Evolutionary conservation across 2,797 vertebrate genomes (phyloP).

Genomic region (Poeciliopsis presidionis): DNA sequence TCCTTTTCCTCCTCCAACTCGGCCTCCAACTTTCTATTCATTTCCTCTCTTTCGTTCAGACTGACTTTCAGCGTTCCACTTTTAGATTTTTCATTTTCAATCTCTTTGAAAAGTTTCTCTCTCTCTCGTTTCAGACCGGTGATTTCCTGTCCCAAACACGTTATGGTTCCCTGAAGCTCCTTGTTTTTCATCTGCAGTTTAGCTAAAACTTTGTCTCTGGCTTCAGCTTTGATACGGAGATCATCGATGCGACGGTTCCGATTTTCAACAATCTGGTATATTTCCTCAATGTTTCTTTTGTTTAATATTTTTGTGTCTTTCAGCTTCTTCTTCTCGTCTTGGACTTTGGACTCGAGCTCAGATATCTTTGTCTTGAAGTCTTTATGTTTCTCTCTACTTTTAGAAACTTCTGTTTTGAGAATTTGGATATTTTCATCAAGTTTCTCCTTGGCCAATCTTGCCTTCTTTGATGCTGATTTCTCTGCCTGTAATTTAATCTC

Average conservation of each 20-base stretch:
- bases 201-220: background rate
- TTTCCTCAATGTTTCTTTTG: background rate
- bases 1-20: background rate
- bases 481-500: background rate
- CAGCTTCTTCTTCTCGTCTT: background rate
- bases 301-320: background rate
- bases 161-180: background rate
- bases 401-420: background rate
- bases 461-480: background rate
- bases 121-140: background rate
- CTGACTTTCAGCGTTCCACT: background rate
- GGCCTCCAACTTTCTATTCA: background rate
- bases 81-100: background rate
- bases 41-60: background rate
- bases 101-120: background rate
- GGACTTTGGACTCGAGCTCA: background rate
- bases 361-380: background rate
- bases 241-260: background rate
- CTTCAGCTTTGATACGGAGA: background rate
- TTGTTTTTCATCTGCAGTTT: background rate
- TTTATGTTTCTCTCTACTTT: background rate
- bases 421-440: background rate
- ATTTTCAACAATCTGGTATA: background rate
- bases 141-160: background rate
- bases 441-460: background rate